phyloP scores from a whole-genome alignment of 1,140 invertebrate genomes.

The Diorhabda sublineata region DNA sequence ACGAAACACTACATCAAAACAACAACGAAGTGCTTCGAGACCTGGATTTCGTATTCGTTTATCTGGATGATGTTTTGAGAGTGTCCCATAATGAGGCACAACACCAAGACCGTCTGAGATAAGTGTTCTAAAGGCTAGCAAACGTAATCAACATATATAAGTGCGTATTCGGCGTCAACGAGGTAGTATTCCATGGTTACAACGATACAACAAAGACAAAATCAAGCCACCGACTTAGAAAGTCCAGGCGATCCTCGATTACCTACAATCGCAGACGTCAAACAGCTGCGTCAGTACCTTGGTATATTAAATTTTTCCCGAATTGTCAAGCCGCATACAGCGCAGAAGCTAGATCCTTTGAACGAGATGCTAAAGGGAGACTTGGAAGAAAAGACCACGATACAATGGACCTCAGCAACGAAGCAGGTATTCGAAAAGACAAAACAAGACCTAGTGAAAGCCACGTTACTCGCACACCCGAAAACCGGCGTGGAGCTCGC shows the following conservation, averaged over 20 bases:
- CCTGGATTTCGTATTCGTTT: no score
- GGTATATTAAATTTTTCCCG: background rate
- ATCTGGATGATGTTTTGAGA: no score
- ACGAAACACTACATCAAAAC: no score
- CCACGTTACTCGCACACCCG: constrained; percentile 36
- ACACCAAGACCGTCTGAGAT: no score
- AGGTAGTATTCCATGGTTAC: no score
- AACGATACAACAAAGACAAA: no score
- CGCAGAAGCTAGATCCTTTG: constrained; percentile 30
- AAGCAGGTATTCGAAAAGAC: constrained; percentile 40
- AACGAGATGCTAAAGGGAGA: constrained; percentile 24
- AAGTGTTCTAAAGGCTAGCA: no score
- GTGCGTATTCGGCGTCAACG: no score
- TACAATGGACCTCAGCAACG: constrained; percentile 39
- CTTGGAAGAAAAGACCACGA: constrained; percentile 17
- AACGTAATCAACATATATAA: no score
- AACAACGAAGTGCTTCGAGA: no score
- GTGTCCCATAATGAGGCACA: no score
- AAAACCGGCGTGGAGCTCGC: constrained; percentile 20
- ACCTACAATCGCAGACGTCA: constrained; percentile 26
- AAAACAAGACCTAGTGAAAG: constrained; percentile 9
- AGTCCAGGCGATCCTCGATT: constrained; percentile 32
- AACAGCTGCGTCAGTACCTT: constrained; percentile 20
- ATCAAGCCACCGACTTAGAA: constrained; percentile 33
- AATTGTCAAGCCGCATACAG: constrained; percentile 6